Evolutionary conservation across 2,113 vertebrate genomes (phyloP), one percentile per base, ranked within the genome.

Genomic region (Corythornis vintsioides): DNA sequence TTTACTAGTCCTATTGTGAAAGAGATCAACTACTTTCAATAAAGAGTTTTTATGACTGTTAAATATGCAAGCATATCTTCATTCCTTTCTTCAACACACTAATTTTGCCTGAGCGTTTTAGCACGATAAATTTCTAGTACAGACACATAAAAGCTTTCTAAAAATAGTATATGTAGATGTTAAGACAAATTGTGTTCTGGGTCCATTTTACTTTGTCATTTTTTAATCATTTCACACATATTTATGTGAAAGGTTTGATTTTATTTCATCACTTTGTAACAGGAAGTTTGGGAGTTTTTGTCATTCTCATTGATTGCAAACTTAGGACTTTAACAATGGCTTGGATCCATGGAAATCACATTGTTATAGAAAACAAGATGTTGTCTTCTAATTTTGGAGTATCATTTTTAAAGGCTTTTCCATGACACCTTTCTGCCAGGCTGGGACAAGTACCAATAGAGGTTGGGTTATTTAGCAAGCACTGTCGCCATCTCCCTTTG

Each of bases 11-110:
- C 75, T 79, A 1, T 76, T 94, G 64, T 50, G 35, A 87, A 64
- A 59, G 69, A 93, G 88, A 95, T 75, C 2, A 84, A 97, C 95
- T 90, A 42, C 7, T 55, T 59, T 20, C 61, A 82, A 73, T 87
- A 86, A 95, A 77, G 43, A 70, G 35, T 13, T 69, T 93, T 77
- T 85, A 24, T 82, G n/a, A 21, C 40, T 55, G 19, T 85, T 67
- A 88, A 95, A 96, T 95, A 88, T 83, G 86, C 35, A 92, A 69
- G 11, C 20, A 7, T 35, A 50, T 76, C 75, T 94, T 89, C 31
- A 29, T 92, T 95, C 88, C 28, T 77, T 35, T 83, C 56, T 78
- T 88, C 59, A 94, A 11, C 25, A 26, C 8, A 3, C 8, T 53
- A 21, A 38, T 61, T 89, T 67, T 88, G 14, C 42, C 18, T 83